Evolutionary conservation across 37 sponge, comb jelly and placozoan genomes (phyloP).

Genomic region (Cliona cf. orientalis): DNA sequence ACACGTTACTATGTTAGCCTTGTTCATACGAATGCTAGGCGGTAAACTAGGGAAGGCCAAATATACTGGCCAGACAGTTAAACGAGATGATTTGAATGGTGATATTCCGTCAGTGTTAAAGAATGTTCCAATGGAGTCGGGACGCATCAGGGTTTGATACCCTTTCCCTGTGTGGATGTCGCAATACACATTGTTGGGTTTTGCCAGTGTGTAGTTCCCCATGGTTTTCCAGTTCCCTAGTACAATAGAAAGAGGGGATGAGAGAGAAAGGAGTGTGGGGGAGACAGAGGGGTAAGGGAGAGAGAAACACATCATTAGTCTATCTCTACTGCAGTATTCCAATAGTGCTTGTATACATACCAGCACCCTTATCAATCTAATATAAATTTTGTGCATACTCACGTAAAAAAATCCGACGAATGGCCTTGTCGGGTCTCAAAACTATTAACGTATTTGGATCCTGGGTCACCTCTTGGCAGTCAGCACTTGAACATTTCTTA

Average conservation of each 20-base stretch:
- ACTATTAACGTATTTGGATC: neutral
- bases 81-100: constrained; percentile 16
- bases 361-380: no score
- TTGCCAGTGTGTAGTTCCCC: neutral
- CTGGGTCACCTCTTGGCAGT: neutral
- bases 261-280: no score
- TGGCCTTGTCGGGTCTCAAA: no score
- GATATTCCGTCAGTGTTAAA: constrained; percentile 8
- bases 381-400: neutral
- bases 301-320: neutral
- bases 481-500: neutral
- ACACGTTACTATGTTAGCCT: neutral
- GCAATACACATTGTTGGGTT: neutral
- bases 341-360: neutral
- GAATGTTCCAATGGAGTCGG: neutral
- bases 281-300: neutral
- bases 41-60: neutral
- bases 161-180: neutral
- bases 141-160: neutral
- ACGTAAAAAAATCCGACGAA: no score
- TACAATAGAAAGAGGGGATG: no score
- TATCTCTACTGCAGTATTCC: neutral
- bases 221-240: neutral
- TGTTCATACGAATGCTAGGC: neutral
- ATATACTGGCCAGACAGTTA: constrained; percentile 11